These are phyloP conservation scores for Psix sp. DNA, from an alignment of 1,140 invertebrate genomes.

Conservation along the genomic window DNA sequence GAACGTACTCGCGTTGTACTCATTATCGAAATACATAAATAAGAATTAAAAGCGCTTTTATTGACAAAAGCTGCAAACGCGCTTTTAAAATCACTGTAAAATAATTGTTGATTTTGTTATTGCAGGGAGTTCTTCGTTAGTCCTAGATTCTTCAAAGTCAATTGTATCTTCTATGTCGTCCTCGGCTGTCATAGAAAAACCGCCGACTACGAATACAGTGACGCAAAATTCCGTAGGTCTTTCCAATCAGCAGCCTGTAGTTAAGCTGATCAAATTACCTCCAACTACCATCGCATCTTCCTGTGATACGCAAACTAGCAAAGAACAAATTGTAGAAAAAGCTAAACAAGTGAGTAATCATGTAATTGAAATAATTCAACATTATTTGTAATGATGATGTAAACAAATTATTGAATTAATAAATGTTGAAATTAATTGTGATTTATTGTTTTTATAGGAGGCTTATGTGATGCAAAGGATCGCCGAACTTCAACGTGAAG, in stretches of 20 bases:
- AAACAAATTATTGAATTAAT: no score
- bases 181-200: constrained; percentile 58
- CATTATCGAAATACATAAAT: no score
- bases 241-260: constrained; percentile 75
- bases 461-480: constrained; percentile 95
- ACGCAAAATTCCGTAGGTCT: constrained; percentile 48
- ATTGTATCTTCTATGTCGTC: constrained; percentile 60
- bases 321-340: constrained; percentile 91
- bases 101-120: constrained; percentile 29
- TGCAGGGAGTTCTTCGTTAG: constrained; percentile 79
- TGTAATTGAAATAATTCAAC: background rate
- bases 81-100: background rate
- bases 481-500: constrained; percentile 90
- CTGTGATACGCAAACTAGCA: constrained; percentile 73
- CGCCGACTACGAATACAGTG: constrained; percentile 37
- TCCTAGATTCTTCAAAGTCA: constrained; percentile 73
- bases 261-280: constrained; percentile 75
- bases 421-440: background rate
- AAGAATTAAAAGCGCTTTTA: no score
- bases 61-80: background rate
- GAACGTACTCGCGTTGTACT: no score
- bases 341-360: constrained; percentile 84
- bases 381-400: background rate
- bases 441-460: constrained; percentile 78
- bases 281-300: constrained; percentile 67